phyloP scores from a whole-genome alignment of 2,888 invertebrate genomes.

The Eupithecia tripunctaria region DNA sequence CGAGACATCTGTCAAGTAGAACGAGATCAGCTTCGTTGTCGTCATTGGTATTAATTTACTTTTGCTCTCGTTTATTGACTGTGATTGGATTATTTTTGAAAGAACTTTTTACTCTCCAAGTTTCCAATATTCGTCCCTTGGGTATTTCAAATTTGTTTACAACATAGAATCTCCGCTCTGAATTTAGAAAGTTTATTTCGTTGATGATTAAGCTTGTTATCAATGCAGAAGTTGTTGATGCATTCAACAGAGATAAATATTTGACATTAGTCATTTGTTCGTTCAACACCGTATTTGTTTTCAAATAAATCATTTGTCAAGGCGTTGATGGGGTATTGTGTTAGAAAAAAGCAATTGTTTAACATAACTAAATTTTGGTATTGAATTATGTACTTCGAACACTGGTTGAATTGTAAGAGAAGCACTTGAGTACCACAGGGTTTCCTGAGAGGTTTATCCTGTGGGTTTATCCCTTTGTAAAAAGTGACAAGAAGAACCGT shows the following conservation, averaged over 20 bases:
- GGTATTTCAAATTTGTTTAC: conserved; percentile 49
- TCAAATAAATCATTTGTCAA: conserved; percentile 67
- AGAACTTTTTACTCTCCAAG: conserved; percentile 66
- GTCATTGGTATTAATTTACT: conserved; percentile 75
- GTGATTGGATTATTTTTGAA: conserved; percentile 78
- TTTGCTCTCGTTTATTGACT: conserved; percentile 72
- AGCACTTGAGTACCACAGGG: background rate
- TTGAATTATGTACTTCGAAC: background rate
- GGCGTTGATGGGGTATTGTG: conserved; percentile 48
- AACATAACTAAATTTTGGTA: background rate
- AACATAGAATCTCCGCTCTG: conserved; percentile 26
- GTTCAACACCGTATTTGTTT: conserved; percentile 63
- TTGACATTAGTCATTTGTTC: conserved; percentile 71
- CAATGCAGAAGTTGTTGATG: conserved; percentile 55
- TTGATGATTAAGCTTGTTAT: conserved; percentile 32
- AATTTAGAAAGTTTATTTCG: conserved; percentile 35
- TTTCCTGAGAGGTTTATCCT: conserved; percentile 37
- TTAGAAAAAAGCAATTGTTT: conserved; percentile 28
- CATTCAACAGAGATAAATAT: conserved; percentile 65
- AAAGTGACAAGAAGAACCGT: conserved; percentile 60
- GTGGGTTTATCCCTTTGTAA: conserved; percentile 63
- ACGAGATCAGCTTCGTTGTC: conserved; percentile 74
- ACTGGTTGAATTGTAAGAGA: background rate
- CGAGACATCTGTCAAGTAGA: conserved; percentile 72
- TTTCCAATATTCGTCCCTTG: conserved; percentile 59